Conservation (phyloP, 2,113 vertebrate genomes). For the Amphiprion ocellaris region DNA sequence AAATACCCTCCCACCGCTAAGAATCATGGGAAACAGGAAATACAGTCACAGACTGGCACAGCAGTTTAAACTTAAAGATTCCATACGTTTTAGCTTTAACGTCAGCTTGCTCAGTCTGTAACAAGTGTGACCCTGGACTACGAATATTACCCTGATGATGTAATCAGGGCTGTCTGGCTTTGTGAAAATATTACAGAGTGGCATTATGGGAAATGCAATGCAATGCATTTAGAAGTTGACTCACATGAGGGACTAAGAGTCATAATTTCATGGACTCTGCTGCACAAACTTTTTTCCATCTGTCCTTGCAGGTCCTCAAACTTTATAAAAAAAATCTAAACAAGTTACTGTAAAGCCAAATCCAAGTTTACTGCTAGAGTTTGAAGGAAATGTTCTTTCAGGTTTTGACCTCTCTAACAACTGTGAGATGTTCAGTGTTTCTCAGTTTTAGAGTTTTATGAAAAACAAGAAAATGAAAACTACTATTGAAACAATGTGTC, state of each 20-base stretch:
- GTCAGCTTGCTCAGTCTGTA: too few species aligned
- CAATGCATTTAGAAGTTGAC: neutral
- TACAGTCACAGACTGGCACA: neutral
- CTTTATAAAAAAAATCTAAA: neutral
- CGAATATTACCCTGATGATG: neutral
- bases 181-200: neutral
- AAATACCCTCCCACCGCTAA: slow-evolving; percentile 92
- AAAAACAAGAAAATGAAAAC: too few species aligned
- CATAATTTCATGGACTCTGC: too few species aligned
- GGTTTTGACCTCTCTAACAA: too few species aligned
- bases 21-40: slow-evolving; percentile 37
- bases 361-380: too few species aligned
- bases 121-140: neutral
- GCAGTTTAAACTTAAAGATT: neutral
- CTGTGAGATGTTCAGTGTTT: too few species aligned
- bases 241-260: accelerated
- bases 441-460: too few species aligned
- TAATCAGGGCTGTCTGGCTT: neutral
- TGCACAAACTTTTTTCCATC: too few species aligned
- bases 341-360: neutral
- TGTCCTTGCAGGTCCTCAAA: neutral
- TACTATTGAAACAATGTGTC: too few species aligned
- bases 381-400: too few species aligned
- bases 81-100: too few species aligned
- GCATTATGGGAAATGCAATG: neutral